These are phyloP conservation scores for Cavia aperea DNA, from an alignment of 2,113 vertebrate species.

Conservation along the genomic window DNA sequence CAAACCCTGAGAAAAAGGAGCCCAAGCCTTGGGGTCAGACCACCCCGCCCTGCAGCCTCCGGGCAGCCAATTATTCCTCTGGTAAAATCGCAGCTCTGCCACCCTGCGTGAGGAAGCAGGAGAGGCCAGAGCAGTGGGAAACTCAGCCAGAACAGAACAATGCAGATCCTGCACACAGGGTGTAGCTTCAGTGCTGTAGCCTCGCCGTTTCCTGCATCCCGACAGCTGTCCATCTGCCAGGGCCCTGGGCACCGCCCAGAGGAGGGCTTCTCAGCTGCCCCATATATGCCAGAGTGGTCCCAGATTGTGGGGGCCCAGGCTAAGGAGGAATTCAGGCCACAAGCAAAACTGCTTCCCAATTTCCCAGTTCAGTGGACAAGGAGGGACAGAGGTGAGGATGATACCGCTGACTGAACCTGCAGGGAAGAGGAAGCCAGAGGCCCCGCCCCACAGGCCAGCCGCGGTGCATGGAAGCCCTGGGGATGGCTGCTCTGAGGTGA, in stretches of 20 bases:
- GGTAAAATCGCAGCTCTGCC: not conserved
- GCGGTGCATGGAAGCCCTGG: not conserved
- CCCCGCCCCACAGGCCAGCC: not conserved
- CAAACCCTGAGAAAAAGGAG: not conserved
- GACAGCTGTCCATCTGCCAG: slow-evolving; percentile 50
- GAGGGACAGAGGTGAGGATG: not conserved
- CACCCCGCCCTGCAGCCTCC: not conserved
- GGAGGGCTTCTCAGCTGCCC: not conserved
- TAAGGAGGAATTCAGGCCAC: not conserved
- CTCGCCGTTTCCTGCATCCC: not conserved
- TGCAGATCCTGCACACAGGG: not conserved
- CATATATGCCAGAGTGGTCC: slow-evolving; percentile 37
- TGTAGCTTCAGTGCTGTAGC: not conserved
- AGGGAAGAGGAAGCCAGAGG: not conserved
- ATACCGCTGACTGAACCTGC: not conserved
- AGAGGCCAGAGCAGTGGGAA: not conserved
- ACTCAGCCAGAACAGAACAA: not conserved
- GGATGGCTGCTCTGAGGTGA: not conserved
- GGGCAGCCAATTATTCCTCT: not conserved
- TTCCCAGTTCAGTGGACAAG: slow-evolving; percentile 19
- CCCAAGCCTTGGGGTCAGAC: not conserved
- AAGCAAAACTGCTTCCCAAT: slow-evolving; percentile 10
- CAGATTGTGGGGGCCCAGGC: not conserved
- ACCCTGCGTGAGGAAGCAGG: not conserved
- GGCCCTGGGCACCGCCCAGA: not conserved